phyloP scores from a whole-genome alignment of 2,797 vertebrate species.

The Nothura maculosa region DNA sequence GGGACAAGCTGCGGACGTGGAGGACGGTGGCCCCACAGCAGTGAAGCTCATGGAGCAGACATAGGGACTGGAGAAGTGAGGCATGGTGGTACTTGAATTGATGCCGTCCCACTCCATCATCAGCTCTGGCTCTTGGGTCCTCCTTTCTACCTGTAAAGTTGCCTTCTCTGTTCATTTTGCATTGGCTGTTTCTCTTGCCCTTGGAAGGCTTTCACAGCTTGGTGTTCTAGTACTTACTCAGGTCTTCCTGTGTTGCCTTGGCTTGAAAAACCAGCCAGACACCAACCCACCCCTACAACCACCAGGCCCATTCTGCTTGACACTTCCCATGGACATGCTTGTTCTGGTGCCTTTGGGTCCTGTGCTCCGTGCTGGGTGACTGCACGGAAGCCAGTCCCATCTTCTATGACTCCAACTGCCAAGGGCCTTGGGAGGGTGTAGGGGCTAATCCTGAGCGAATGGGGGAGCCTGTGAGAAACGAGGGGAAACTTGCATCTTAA shows the following conservation, averaged over 20 bases:
- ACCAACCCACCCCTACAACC: not conserved
- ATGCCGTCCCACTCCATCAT: not conserved
- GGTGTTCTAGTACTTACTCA: not conserved
- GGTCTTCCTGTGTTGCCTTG: fast-evolving
- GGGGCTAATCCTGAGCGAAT: not conserved
- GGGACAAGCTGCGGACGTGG: not conserved
- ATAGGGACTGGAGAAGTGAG: not conserved
- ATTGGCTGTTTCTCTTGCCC: not conserved
- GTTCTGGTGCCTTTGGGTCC: not conserved
- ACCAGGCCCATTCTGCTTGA: not conserved
- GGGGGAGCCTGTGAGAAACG: not conserved
- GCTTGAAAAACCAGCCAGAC: not conserved
- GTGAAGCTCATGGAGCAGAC: not conserved
- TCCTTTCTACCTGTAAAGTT: not conserved
- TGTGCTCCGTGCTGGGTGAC: not conserved
- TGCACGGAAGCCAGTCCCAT: not conserved
- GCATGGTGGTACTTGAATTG: not conserved
- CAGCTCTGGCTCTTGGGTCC: not conserved
- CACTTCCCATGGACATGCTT: not conserved
- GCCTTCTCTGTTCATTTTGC: not conserved
- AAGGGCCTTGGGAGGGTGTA: not conserved
- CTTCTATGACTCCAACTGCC: not conserved
- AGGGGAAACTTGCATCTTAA: not conserved
- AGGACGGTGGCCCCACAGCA: not conserved
- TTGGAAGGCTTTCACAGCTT: not conserved